Evolutionary conservation across 2,797 vertebrate species (phyloP), one percentile per base, ranked within the genome.

Genomic region (Melanotaenia maccullochi): DNA sequence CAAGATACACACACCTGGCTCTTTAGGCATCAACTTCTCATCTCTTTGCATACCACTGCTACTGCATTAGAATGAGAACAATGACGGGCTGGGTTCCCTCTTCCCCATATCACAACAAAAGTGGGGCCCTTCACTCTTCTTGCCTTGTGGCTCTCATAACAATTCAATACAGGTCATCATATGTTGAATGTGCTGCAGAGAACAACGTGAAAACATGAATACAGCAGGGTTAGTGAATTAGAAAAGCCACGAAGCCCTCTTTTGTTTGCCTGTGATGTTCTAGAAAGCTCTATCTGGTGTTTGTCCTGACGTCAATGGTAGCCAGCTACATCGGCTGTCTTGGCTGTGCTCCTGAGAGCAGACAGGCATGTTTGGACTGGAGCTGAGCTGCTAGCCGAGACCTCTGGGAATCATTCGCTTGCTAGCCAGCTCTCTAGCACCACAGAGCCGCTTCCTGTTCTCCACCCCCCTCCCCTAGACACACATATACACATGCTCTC

Each of bases 301-400:
- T 82, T 72, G 64, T 83, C 77, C 81, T 89, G 85, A 85, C 76
- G 75, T 87, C 90, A 82, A 42, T 64, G 64, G 58, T 80, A 85
- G 83, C 74, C 65, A 68, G 85, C 78, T 84, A 83, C 80, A 79
- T 81, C 78, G 78, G 75, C 81, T 74, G 72, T 83, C 84, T 89
- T 89, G 86, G 86, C 85, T 65, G 64, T 60, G 79, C 85, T 87
- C 81, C 80, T 28, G 79, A 88, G 87, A 92, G 88, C 85, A 92
- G 88, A 85, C 86, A 90, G 84, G 75, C 84, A 73, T 86, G 85
- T 92, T 90, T 88, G 83, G 86, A 90, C 76, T 82, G 84, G 87
- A 82, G 81, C 65, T 52, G 90, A 90, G 83, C 75, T 82, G 80
- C 86, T 82, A 87, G 78, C 77, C 28, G 73, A 85, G 83, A 85